These are phyloP conservation scores for Amphipyra berbera DNA, from an alignment of 2,888 invertebrate species.

Conservation along the genomic window DNA sequence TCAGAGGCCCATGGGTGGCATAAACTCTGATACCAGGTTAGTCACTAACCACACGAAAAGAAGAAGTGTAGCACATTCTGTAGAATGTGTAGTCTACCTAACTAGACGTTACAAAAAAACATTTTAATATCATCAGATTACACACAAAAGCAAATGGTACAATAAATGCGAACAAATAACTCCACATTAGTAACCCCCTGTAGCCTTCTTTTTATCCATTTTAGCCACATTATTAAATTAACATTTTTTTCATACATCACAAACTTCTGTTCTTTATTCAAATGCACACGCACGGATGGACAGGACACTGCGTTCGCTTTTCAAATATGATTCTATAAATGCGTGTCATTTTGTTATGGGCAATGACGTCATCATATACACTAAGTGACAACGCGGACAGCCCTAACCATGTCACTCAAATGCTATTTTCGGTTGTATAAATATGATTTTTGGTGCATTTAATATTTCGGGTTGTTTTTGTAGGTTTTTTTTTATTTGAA, in stretches of 20 bases:
- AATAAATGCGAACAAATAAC: slow-evolving; percentile 33
- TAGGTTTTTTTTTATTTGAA: too few relatives aligned
- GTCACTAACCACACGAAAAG: too few relatives aligned
- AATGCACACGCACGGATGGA: slow-evolving; percentile 45
- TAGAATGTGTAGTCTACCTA: too few relatives aligned
- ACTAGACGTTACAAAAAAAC: too few relatives aligned
- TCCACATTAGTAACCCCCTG: slow-evolving; percentile 6
- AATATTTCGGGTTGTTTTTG: slow-evolving; percentile 14
- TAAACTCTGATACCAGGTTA: too few relatives aligned
- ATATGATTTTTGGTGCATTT: slow-evolving; percentile 5
- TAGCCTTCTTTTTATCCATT: slow-evolving; percentile 22
- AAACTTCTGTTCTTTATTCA: slow-evolving; percentile 44
- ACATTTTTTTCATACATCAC: slow-evolving; percentile 25
- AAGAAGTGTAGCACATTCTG: too few relatives aligned
- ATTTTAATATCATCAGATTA: background rate
- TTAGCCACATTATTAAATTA: slow-evolving; percentile 40
- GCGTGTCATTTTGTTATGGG: slow-evolving; percentile 46
- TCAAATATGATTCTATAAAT: slow-evolving; percentile 39
- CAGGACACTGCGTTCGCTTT: slow-evolving; percentile 38
- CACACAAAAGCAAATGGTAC: slow-evolving; percentile 4
- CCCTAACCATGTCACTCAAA: slow-evolving; percentile 52
- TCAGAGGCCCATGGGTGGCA: too few relatives aligned
- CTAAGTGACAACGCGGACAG: slow-evolving; percentile 47
- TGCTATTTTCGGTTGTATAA: slow-evolving; percentile 9
- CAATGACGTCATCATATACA: slow-evolving; percentile 45